These are phyloP conservation scores for Chelonoidis abingdonii DNA, from an alignment of 2,113 vertebrate species.

Conservation along the genomic window DNA sequence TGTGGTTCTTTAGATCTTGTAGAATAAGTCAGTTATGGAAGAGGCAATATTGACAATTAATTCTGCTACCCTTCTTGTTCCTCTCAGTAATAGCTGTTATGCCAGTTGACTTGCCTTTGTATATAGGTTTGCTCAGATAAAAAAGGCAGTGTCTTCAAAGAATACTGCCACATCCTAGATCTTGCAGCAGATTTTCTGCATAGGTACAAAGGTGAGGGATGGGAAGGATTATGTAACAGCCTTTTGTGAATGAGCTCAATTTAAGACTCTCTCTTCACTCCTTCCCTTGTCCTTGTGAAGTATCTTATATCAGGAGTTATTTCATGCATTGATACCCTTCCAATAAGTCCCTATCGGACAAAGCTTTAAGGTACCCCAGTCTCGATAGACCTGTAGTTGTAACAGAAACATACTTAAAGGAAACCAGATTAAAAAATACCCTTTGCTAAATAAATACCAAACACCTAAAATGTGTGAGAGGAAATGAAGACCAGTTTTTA, in stretches of 20 bases:
- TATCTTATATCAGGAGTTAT: not conserved
- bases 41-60: not conserved
- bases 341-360: slow-evolving; percentile 30
- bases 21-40: slow-evolving; percentile 24
- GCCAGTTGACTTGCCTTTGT: slow-evolving; percentile 29
- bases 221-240: too few species aligned
- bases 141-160: not conserved
- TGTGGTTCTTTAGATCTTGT: not conserved
- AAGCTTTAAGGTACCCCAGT: not conserved
- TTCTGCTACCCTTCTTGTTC: slow-evolving; percentile 19
- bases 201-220: too few species aligned
- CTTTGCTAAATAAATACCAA: not conserved
- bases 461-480: not conserved
- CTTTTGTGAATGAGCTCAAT: not conserved
- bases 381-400: slow-evolving; percentile 1
- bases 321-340: not conserved
- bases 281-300: not conserved
- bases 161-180: not conserved
- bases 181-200: not conserved
- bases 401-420: slow-evolving; percentile 18
- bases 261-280: not conserved
- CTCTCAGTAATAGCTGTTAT: not conserved
- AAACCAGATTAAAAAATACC: not conserved
- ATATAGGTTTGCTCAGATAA: not conserved
- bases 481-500: not conserved